A percentile compares a stretch with the other conserved stretches of the same genome.
phyloP scores from a whole-genome alignment of 2,888 invertebrate species.

The Ramazzottius varieornatus region DNA sequence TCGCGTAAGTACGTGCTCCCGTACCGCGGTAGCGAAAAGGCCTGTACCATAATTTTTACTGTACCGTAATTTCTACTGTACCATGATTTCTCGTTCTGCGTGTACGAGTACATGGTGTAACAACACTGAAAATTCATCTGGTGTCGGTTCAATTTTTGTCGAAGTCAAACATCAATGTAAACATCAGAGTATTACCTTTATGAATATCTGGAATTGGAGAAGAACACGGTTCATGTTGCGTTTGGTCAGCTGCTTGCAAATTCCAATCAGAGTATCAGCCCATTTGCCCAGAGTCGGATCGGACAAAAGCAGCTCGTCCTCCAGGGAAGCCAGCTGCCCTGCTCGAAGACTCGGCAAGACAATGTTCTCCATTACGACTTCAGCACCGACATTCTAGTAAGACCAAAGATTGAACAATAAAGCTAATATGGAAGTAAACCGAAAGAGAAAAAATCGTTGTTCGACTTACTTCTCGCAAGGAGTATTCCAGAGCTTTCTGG shows the following conservation, averaged over 20 bases:
- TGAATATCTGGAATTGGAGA: not conserved
- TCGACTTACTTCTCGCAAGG: not conserved
- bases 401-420: not conserved
- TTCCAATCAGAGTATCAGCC: not conserved
- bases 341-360: not conserved
- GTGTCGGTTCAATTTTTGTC: too few relatives aligned
- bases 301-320: not conserved
- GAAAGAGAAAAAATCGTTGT: not conserved
- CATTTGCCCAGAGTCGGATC: not conserved
- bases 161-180: too few relatives aligned
- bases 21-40: too few relatives aligned
- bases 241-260: not conserved
- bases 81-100: not conserved
- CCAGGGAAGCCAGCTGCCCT: not conserved
- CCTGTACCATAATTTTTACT: too few relatives aligned
- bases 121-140: too few relatives aligned
- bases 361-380: not conserved
- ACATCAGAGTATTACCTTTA: slow-evolving; percentile 1
- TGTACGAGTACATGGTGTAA: not conserved
- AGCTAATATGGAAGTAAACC: not conserved
- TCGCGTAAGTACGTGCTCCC: too few relatives aligned
- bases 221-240: not conserved
- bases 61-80: too few relatives aligned
- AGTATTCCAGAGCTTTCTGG: not conserved
- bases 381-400: not conserved